Conservation (phyloP, 2,888 invertebrate genomes). For the Ischnura elegans region DNA sequence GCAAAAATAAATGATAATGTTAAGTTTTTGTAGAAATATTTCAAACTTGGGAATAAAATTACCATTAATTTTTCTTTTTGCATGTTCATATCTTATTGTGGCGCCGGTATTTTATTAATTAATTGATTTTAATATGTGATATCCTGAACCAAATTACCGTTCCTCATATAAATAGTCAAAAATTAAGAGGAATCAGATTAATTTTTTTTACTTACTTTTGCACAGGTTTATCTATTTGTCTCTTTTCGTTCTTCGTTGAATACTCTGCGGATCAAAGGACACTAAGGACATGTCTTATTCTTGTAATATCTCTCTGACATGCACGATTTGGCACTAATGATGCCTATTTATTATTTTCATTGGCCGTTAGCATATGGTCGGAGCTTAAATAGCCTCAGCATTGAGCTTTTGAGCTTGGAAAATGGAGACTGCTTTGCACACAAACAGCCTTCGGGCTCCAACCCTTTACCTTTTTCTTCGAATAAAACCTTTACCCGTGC, state of each 20-base stretch:
- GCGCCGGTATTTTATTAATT: no score
- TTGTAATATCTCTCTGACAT: not conserved
- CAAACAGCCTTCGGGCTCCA: not conserved
- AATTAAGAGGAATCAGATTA: no score
- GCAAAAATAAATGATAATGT: no score
- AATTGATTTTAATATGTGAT: no score
- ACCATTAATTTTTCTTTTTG: no score
- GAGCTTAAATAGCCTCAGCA: not conserved
- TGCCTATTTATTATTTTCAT: not conserved
- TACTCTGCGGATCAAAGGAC: not conserved
- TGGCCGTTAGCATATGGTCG: not conserved
- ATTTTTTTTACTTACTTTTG: no score
- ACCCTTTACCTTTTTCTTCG: not conserved
- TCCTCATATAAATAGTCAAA: no score
- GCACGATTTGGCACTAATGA: not conserved
- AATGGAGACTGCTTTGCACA: not conserved
- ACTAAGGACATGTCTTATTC: not conserved
- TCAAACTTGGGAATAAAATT: no score
- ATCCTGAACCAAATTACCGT: no score
- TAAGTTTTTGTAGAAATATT: no score
- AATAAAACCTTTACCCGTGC: not conserved
- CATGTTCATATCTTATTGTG: no score
- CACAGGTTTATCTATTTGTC: not conserved
- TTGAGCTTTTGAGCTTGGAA: not conserved
- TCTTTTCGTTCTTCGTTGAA: not conserved